A percentile compares a stretch with the other conserved stretches of the same genome.
phyloP scores from a whole-genome alignment of 2,888 invertebrate genomes.

The Oscheius sp. region DNA sequence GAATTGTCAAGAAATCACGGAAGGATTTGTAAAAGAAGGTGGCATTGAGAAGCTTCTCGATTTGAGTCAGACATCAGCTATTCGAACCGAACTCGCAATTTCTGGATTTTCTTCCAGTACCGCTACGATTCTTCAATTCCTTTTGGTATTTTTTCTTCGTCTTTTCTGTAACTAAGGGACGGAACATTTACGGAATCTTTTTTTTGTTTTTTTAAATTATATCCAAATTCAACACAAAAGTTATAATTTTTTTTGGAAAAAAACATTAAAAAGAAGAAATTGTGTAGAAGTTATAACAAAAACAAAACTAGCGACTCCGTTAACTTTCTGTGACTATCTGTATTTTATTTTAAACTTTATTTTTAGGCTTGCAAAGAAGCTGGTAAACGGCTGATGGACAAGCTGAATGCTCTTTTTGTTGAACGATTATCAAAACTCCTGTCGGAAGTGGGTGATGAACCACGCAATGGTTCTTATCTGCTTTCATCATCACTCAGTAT shows the following conservation, averaged over 20 bases:
- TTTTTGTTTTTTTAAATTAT: too few species aligned
- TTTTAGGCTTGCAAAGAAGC: neutral
- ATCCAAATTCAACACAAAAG: too few species aligned
- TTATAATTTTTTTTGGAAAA: too few species aligned
- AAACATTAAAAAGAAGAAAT: too few species aligned
- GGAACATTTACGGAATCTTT: too few species aligned
- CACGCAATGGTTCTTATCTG: constrained; percentile 28
- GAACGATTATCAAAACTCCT: constrained; percentile 12
- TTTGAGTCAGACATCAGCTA: constrained; percentile 8
- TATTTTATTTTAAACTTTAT: constrained; percentile 2
- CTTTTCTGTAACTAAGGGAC: too few species aligned
- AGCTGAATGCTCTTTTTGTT: constrained; percentile 31
- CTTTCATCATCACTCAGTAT: constrained; percentile 32
- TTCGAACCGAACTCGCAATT: constrained; percentile 8
- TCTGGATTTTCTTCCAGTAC: constrained; percentile 8
- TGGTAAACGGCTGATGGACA: constrained; percentile 36
- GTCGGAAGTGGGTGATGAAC: neutral
- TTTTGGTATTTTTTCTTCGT: too few species aligned
- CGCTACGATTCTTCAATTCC: constrained; percentile 21
- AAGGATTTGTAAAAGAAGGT: constrained; percentile 40
- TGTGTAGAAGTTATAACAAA: too few species aligned
- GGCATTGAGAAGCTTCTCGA: constrained; percentile 39
- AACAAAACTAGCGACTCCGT: too few species aligned
- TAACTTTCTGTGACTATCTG: too few species aligned
- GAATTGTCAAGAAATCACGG: constrained; percentile 43